A percentile compares a stretch with the other conserved stretches of the same genome.
Conservation (phyloP, 1,140 invertebrate species). For the Oreohelix idahoensis region DNA sequence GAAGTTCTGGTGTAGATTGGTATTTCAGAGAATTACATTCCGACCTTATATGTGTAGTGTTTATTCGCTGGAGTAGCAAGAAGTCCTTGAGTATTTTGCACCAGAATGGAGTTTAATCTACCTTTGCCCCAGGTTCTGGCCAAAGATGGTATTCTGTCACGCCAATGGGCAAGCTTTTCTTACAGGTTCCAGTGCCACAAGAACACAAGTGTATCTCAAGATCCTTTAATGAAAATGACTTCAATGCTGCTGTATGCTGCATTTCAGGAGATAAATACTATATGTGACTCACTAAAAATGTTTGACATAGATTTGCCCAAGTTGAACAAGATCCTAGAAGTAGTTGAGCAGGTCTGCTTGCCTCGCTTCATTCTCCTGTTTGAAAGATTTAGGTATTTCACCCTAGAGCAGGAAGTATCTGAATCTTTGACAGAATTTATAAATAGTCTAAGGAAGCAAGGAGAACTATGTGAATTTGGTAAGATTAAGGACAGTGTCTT, state of each 20-base stretch:
- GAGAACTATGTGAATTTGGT: conserved; percentile 21
- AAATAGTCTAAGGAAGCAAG: conserved; percentile 4
- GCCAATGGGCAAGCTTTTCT: conserved; percentile 4
- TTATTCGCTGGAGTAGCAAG: not conserved
- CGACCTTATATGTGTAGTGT: not conserved
- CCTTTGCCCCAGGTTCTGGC: not conserved
- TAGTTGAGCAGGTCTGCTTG: conserved; percentile 20
- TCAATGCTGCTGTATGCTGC: conserved; percentile 15
- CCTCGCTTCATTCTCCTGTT: conserved; percentile 28
- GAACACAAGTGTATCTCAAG: not conserved
- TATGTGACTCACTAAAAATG: not conserved
- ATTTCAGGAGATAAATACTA: not conserved
- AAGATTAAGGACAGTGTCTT: conserved; percentile 19
- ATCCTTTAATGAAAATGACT: not conserved
- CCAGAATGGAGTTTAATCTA: conserved; percentile 14
- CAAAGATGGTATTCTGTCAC: conserved; percentile 7
- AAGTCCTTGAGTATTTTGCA: not conserved
- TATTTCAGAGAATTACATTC: not conserved
- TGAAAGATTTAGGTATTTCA: conserved; percentile 29
- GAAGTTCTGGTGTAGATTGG: not conserved
- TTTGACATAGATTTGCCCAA: not conserved
- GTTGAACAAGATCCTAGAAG: conserved; percentile 17
- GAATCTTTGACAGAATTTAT: conserved; percentile 21
- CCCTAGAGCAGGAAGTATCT: conserved; percentile 2
- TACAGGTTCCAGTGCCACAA: conserved; percentile 10